Evolutionary conservation across 1,140 invertebrate genomes (phyloP).

Genomic region (Drosophila asahinai): DNA sequence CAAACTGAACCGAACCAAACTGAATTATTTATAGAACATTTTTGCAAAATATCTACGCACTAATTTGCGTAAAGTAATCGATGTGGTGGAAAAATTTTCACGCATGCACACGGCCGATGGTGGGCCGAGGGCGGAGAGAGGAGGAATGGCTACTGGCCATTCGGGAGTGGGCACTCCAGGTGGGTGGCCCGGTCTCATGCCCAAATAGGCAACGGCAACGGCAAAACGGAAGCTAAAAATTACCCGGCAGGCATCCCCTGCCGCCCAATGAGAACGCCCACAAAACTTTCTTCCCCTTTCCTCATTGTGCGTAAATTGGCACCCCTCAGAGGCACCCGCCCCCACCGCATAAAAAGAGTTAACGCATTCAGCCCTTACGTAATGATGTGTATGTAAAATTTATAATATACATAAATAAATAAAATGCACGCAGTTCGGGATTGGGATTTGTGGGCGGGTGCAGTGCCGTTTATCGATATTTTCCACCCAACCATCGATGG

Average conservation of each 20-base stretch:
- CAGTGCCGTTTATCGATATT: constrained; percentile 73
- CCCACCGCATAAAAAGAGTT: constrained; percentile 15
- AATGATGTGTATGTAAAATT: constrained; percentile 72
- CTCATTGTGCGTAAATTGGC: constrained; percentile 73
- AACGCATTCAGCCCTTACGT: constrained; percentile 59
- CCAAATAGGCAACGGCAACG: constrained; percentile 53
- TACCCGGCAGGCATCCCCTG: constrained; percentile 28
- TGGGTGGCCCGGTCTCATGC: constrained; percentile 37
- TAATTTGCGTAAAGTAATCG: constrained; percentile 84
- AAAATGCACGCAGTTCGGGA: constrained; percentile 64
- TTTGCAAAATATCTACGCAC: constrained; percentile 84
- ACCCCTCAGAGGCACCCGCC: constrained; percentile 21
- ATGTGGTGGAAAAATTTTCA: constrained; percentile 83
- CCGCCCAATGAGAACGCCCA: constrained; percentile 31
- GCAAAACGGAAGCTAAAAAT: constrained; percentile 70
- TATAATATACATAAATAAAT: constrained; percentile 79
- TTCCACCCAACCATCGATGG: constrained; percentile 38
- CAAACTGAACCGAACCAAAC: constrained; percentile 62
- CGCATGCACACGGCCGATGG: constrained; percentile 66
- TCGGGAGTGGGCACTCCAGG: constrained; percentile 6
- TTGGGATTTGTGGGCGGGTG: constrained; percentile 13
- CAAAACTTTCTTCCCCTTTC: constrained; percentile 61
- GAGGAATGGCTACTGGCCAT: constrained; percentile 22
- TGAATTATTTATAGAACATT: constrained; percentile 84
- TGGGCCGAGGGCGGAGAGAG: constrained; percentile 6